These are phyloP conservation scores for Sebastes schlegelii DNA, from an alignment of 2,113 vertebrate genomes.

Conservation along the genomic window DNA sequence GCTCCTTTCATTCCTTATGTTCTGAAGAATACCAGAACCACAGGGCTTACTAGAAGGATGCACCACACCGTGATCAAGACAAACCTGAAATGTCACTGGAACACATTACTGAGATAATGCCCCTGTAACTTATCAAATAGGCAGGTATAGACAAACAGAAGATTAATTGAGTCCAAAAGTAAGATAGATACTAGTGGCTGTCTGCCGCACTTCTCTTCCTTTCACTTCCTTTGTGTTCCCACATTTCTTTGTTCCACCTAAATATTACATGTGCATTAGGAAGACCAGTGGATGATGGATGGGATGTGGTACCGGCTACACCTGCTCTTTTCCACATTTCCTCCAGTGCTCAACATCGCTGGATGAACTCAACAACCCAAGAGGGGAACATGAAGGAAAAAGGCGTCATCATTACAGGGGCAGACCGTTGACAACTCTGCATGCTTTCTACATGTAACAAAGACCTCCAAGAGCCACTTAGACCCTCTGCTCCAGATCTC, in stretches of 20 bases:
- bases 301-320: constrained; percentile 2
- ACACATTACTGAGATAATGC: not conserved
- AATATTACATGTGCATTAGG: constrained; percentile 60
- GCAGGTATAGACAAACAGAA: not conserved
- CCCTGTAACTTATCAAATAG: constrained; percentile 17
- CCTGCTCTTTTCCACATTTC: constrained; percentile 23
- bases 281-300: constrained; percentile 32
- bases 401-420: not conserved
- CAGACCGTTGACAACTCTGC: not conserved
- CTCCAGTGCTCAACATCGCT: not conserved
- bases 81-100: constrained; percentile 16
- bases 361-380: constrained; percentile 11
- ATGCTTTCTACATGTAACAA: not conserved
- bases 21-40: not conserved
- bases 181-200: not conserved
- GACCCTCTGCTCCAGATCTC: not conserved
- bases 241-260: constrained; percentile 39
- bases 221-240: constrained; percentile 10
- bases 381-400: not conserved
- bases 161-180: constrained; percentile 1
- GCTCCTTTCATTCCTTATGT: not conserved
- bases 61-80: not conserved
- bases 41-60: not conserved
- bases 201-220: not conserved
- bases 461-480: not conserved